Conservation (phyloP, 2,797 vertebrate genomes). For the Graptemys geographica region DNA sequence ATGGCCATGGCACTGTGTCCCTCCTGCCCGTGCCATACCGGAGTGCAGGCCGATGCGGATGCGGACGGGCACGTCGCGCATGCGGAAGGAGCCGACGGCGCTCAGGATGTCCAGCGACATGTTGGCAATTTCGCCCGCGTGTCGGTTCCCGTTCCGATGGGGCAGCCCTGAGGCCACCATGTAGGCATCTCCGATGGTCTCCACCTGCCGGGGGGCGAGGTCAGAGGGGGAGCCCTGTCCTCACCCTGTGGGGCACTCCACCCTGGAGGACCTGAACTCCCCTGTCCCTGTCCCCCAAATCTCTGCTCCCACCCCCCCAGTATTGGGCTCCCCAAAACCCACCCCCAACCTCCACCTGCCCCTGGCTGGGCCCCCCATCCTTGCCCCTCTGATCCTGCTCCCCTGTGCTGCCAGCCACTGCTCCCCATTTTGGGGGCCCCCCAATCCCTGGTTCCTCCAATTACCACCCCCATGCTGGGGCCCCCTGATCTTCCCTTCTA, state of each 20-base stretch:
- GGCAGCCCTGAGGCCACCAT: constrained; percentile 97
- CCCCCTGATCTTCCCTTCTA: too few relatives aligned
- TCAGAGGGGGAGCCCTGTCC: accelerated
- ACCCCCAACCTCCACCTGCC: not conserved
- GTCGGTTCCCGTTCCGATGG: constrained; percentile 89
- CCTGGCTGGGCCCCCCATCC: not conserved
- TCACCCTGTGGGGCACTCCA: too few relatives aligned
- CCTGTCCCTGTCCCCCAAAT: not conserved
- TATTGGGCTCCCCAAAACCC: too few relatives aligned
- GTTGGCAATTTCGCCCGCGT: constrained; percentile 95
- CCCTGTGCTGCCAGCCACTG: too few relatives aligned
- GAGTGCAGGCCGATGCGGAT: constrained; percentile 95
- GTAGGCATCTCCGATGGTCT: constrained; percentile 96
- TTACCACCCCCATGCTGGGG: not conserved
- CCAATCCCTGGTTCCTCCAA: too few relatives aligned
- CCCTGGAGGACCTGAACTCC: not conserved
- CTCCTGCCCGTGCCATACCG: constrained; percentile 74
- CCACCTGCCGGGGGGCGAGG: constrained; percentile 82
- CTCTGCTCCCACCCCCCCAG: not conserved
- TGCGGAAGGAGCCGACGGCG: constrained; percentile 91
- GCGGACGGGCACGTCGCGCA: constrained; percentile 91
- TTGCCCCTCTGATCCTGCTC: not conserved
- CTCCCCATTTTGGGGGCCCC: not conserved
- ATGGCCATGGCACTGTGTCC: not conserved
- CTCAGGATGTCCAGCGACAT: constrained; percentile 97